Evolutionary conservation across 2,797 vertebrate genomes (phyloP).

Genomic region (Strix occidentalis): DNA sequence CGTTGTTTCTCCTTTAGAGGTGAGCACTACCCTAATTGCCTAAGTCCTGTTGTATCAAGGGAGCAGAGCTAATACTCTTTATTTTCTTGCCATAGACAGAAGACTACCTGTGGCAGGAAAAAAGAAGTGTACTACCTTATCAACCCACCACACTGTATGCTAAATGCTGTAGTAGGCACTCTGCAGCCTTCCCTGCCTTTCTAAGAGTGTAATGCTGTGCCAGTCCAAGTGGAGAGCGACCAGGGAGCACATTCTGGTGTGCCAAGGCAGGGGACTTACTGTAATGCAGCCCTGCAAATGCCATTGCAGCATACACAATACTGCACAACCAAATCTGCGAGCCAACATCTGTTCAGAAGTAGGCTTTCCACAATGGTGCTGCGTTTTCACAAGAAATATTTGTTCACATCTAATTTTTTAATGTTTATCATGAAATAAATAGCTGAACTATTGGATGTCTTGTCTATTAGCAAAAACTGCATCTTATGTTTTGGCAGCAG

Average conservation of each 20-base stretch:
- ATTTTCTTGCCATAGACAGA: background rate
- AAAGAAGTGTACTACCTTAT: background rate
- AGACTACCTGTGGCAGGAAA: background rate
- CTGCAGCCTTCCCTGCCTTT: background rate
- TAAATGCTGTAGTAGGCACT: background rate
- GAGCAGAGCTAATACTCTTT: background rate
- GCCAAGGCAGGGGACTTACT: background rate
- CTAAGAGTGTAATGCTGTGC: background rate
- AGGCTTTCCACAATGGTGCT: background rate
- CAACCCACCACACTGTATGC: background rate
- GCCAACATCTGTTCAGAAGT: background rate
- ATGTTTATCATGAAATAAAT: background rate
- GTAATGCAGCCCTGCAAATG: background rate
- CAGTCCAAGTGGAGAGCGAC: background rate
- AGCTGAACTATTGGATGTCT: background rate
- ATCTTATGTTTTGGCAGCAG: background rate
- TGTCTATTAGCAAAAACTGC: background rate
- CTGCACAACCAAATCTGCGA: background rate
- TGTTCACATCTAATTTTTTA: background rate
- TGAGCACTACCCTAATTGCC: background rate
- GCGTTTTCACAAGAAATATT: background rate
- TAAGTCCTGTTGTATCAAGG: background rate
- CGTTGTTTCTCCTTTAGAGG: background rate
- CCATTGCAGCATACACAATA: fast-evolving
- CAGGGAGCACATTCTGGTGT: background rate